Conservation (phyloP, 2,888 invertebrate genomes). For the Drosophila multiciliata region DNA sequence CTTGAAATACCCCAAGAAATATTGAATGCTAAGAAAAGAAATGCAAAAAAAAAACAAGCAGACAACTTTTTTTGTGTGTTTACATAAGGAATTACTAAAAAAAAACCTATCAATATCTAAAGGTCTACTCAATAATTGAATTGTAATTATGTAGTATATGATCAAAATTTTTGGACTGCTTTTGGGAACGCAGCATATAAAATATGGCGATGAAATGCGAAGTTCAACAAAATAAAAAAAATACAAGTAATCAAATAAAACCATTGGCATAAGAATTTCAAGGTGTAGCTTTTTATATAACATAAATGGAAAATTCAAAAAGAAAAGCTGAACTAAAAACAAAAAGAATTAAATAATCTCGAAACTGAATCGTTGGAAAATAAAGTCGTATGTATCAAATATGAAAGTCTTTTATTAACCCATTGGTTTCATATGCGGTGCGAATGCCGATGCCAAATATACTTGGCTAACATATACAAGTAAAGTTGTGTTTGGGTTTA, state of each 20-base stretch:
- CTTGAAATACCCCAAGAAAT: conserved; percentile 3
- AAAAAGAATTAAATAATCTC: conserved; percentile 22
- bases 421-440: background rate
- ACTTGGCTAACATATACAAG: background rate
- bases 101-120: conserved; percentile 27
- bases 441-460: background rate
- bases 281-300: conserved; percentile 68
- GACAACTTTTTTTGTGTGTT: conserved; percentile 45
- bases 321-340: conserved; percentile 21
- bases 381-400: conserved; percentile 67
- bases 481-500: too few species aligned
- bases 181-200: conserved; percentile 58
- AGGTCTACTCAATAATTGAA: conserved; percentile 43
- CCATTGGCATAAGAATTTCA: conserved; percentile 33
- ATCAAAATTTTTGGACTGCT: conserved; percentile 42
- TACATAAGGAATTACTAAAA: conserved; percentile 26
- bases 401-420: background rate
- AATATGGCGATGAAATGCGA: conserved; percentile 48
- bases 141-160: conserved; percentile 46
- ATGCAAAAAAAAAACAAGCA: conserved; percentile 10
- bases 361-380: conserved; percentile 53
- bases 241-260: background rate
- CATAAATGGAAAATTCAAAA: conserved; percentile 23
- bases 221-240: conserved; percentile 17
- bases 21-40: conserved; percentile 6